These are phyloP conservation scores for Nymphalis io DNA, from an alignment of 1,140 invertebrate species.

Conservation along the genomic window DNA sequence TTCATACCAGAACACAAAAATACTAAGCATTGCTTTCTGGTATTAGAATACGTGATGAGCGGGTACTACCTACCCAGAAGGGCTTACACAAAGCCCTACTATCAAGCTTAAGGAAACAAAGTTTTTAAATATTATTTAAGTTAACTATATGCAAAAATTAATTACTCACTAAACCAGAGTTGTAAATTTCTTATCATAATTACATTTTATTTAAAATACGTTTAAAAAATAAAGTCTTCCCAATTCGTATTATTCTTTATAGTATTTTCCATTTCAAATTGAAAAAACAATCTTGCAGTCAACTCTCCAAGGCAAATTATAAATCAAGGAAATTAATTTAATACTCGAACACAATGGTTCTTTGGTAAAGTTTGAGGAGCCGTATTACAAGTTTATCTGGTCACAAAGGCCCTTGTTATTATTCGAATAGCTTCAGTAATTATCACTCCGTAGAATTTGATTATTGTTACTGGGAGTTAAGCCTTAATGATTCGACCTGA, in stretches of 20 bases:
- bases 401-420: conserved; percentile 13
- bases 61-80: no score
- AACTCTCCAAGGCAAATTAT: neutral
- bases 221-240: neutral
- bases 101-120: no score
- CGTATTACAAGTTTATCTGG: conserved; percentile 5
- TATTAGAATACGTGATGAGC: no score
- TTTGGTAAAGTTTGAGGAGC: conserved; percentile 12
- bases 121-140: no score
- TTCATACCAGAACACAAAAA: no score
- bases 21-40: no score
- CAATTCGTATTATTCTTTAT: neutral
- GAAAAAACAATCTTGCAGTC: conserved; percentile 1
- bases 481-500: neutral
- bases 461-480: neutral
- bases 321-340: conserved; percentile 10
- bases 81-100: no score
- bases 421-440: conserved; percentile 11
- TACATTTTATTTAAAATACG: no score
- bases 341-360: conserved; percentile 6
- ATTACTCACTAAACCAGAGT: no score
- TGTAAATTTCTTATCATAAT: no score
- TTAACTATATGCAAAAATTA: no score
- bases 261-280: neutral
- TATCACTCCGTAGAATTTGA: neutral